phyloP scores from a whole-genome alignment of 1,140 invertebrate genomes.

The Tetraneura akinire region DNA sequence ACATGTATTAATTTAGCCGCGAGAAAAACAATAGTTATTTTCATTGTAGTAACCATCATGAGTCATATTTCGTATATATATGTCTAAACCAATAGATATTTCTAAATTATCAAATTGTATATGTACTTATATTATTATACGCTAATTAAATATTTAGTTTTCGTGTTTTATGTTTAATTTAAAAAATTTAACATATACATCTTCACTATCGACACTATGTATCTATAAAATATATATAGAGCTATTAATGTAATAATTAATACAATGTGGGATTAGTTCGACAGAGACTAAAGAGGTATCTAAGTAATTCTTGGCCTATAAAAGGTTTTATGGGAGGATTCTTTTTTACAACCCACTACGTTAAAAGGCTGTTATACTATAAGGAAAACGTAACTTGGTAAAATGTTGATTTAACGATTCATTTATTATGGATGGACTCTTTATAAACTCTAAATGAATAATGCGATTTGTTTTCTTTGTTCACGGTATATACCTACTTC shows the following conservation, averaged over 20 bases:
- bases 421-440: not conserved
- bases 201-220: not conserved
- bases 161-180: not conserved
- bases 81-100: too few relatives aligned
- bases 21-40: too few relatives aligned
- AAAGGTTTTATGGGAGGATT: slow-evolving; percentile 25
- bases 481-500: too few relatives aligned
- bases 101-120: too few relatives aligned
- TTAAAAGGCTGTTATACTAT: not conserved
- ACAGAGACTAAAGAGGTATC: not conserved
- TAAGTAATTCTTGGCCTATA: slow-evolving; percentile 1
- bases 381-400: not conserved
- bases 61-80: too few relatives aligned
- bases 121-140: too few relatives aligned
- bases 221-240: slow-evolving; percentile 9
- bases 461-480: not conserved
- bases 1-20: too few relatives aligned
- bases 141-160: too few relatives aligned
- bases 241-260: not conserved
- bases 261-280: slow-evolving; percentile 4
- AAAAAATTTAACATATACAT: not conserved
- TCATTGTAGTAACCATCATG: too few relatives aligned
- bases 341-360: slow-evolving; percentile 4
- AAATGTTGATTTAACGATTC: slow-evolving; percentile 7
- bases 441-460: not conserved